Conservation (phyloP, 2,113 vertebrate species). For the Alces alces region DNA sequence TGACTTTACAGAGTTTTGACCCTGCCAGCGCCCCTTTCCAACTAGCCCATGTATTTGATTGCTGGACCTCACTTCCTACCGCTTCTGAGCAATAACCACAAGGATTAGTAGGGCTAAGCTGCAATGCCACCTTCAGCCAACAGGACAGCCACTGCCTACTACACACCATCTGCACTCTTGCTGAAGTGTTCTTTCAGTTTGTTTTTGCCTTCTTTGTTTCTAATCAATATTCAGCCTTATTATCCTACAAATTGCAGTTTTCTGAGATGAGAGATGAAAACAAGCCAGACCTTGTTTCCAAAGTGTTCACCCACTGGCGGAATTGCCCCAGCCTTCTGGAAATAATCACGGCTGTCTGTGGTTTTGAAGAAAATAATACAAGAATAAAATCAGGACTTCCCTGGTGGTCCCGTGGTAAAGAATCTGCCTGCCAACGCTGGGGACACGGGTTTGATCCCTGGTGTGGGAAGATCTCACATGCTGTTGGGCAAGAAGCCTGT, state of each 20-base stretch:
- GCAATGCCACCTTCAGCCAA: too few relatives aligned
- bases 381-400: background rate
- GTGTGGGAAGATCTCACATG: background rate
- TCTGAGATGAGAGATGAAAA: background rate
- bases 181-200: background rate
- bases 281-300: background rate
- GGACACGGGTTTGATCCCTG: background rate
- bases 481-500: background rate
- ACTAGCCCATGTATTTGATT: too few relatives aligned
- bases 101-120: background rate
- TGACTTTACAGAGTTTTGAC: background rate
- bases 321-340: background rate
- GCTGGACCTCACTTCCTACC: background rate
- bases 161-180: background rate
- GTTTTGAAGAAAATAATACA: background rate
- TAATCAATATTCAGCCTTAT: background rate
- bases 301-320: background rate
- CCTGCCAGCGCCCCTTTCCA: background rate
- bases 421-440: background rate
- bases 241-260: background rate
- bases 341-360: background rate
- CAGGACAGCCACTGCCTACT: background rate
- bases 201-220: background rate
- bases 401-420: background rate
- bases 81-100: background rate